Conservation (phyloP, 1,140 invertebrate species). For the Drosophila orosa region DNA sequence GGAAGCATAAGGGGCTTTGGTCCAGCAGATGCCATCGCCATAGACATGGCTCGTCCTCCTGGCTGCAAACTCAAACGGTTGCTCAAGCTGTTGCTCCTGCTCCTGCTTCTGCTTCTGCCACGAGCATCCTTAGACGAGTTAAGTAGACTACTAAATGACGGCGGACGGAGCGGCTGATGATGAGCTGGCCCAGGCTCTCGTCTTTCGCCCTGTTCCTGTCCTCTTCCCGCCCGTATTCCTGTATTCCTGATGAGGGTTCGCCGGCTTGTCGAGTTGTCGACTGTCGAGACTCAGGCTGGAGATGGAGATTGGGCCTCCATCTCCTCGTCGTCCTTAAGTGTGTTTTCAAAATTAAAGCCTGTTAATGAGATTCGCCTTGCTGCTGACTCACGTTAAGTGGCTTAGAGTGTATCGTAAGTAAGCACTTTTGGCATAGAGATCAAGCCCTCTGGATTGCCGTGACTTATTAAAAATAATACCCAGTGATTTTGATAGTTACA, state of each 20-base stretch:
- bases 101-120: slow-evolving; percentile 45
- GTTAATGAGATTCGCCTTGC: slow-evolving; percentile 82
- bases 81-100: slow-evolving; percentile 38
- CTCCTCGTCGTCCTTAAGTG: slow-evolving; percentile 68
- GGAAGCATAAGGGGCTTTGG: slow-evolving; percentile 13
- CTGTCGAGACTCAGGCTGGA: slow-evolving; percentile 24
- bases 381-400: slow-evolving; percentile 81
- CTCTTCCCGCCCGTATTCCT: slow-evolving; percentile 11
- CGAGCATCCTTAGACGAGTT: slow-evolving; percentile 76
- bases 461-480: slow-evolving; percentile 77
- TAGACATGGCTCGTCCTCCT: slow-evolving; percentile 38
- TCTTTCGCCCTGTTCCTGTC: neutral
- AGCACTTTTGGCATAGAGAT: slow-evolving; percentile 67
- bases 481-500: slow-evolving; percentile 51
- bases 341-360: slow-evolving; percentile 82
- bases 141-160: slow-evolving; percentile 82
- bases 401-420: slow-evolving; percentile 79
- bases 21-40: slow-evolving; percentile 67
- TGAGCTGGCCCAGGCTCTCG: slow-evolving; percentile 45
- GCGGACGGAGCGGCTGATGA: slow-evolving; percentile 40
- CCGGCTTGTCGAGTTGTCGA: slow-evolving; percentile 53
- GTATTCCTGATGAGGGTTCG: slow-evolving; percentile 52
- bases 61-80: slow-evolving; percentile 66
- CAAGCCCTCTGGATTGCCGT: slow-evolving; percentile 31
- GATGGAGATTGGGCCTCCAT: slow-evolving; percentile 16